Conservation (phyloP, 2,797 vertebrate species). For the Ceryle rudis region DNA sequence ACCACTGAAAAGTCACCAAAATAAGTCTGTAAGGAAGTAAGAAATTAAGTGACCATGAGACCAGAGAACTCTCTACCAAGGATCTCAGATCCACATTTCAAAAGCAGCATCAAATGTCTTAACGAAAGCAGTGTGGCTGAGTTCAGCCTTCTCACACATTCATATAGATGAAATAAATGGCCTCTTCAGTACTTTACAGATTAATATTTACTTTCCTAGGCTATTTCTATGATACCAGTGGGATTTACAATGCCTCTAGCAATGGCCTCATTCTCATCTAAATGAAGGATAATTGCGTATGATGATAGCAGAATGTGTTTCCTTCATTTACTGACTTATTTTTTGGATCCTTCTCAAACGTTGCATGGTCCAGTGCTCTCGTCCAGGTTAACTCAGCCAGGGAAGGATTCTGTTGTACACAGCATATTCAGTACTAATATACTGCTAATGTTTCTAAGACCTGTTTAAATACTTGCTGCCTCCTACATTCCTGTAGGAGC, state of each 20-base stretch:
- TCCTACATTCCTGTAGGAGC: neutral
- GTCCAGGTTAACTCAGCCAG: neutral
- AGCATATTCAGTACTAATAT: neutral
- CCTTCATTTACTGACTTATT: neutral
- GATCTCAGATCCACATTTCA: neutral
- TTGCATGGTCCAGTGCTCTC: neutral
- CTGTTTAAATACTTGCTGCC: neutral
- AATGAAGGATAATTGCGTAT: neutral
- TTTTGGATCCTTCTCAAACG: neutral
- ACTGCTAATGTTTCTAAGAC: neutral
- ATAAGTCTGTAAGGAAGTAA: neutral
- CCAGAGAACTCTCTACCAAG: neutral
- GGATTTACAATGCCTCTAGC: neutral
- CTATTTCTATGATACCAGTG: neutral
- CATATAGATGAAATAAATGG: neutral
- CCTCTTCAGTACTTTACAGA: neutral
- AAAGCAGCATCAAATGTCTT: neutral
- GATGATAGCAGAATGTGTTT: neutral
- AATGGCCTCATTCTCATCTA: neutral
- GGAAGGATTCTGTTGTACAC: neutral
- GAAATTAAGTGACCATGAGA: neutral
- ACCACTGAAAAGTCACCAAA: neutral
- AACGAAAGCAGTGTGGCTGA: neutral
- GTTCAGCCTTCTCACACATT: neutral
- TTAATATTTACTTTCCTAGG: neutral